Evolutionary conservation across 2,113 vertebrate species (phyloP), one percentile per base, ranked within the genome.

Genomic region (Sminthopsis crassicaudata): DNA sequence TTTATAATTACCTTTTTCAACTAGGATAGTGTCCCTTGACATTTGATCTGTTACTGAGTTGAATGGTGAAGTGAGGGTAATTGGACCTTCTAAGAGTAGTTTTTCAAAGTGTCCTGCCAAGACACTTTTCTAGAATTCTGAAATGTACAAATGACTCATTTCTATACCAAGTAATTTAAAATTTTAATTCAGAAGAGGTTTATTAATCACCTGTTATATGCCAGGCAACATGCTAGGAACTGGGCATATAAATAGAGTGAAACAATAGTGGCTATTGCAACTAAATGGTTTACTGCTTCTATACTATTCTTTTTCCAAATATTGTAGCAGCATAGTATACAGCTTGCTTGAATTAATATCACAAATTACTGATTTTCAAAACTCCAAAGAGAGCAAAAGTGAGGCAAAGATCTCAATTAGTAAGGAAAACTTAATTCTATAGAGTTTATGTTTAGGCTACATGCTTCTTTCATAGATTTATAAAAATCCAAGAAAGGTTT

Each of bases 41-140:
- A 94, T 25, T 36, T 91, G 93, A 97, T 46, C 92, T 46, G 7
- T 57, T 93, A n/a, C 30, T 92, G 2, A 92, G 95, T 46, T 95
- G 46, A 96, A 89, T 89, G 93, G 84, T 94, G 46, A 94, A 92
- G 26, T 30, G 50, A 92, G 53, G 53, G 84, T 94, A 94, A 96
- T 95, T 30, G 42, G 52, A 94, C 93, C 52, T 0, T 91, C 36
- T 51, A 92, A 51, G 90, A 96, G 48, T 96, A 94, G 48, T 92
- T 95, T 97, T 96, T 94, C 90, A 95, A 46, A 90, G 90, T 93
- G 93, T 53, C 91, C 97, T 97, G 92, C 92, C 92, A 84, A 94
- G 94, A 46, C 53, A 53, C 8, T 91, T 95, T 92, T 92, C 55
- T 96, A 67, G 46, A 94, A 90, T 90, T 92, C 92, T 7, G 67